phyloP scores from a whole-genome alignment of 2,888 invertebrate genomes.

The Drosophila birchii region DNA sequence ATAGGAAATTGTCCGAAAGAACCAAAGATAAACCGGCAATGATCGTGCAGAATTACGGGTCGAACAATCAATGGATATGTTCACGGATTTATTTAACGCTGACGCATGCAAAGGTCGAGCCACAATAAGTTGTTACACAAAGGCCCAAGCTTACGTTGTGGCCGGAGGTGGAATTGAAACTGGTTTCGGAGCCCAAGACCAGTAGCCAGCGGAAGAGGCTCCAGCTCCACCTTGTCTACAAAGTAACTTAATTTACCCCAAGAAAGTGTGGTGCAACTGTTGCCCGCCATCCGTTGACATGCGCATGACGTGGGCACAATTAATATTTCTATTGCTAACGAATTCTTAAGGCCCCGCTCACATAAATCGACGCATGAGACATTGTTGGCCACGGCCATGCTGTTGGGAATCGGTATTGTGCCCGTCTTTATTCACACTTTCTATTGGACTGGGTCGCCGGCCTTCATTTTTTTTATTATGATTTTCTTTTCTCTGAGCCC shows the following conservation, averaged over 20 bases:
- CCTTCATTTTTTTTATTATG: conserved; percentile 59
- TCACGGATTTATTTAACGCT: conserved; percentile 78
- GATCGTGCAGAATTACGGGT: conserved; percentile 71
- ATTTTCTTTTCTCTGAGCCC: conserved; percentile 67
- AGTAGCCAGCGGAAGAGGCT: conserved; percentile 71
- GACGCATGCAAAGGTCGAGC: conserved; percentile 64
- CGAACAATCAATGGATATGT: conserved; percentile 76
- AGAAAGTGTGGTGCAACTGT: conserved; percentile 35
- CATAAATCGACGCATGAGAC: conserved; percentile 27
- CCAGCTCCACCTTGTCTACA: conserved; percentile 47
- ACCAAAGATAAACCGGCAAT: conserved; percentile 73
- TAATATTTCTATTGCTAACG: conserved; percentile 69
- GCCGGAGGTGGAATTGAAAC: conserved; percentile 9
- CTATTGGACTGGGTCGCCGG: conserved; percentile 48
- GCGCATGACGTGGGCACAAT: conserved; percentile 78
- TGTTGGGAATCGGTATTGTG: conserved; percentile 70
- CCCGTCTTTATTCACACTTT: conserved; percentile 78
- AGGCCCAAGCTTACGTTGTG: conserved; percentile 4
- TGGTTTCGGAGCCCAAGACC: conserved; percentile 60
- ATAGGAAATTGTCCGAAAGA: conserved; percentile 69
- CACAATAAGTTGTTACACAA: conserved; percentile 50
- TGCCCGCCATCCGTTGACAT: conserved; percentile 55
- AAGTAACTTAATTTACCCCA: conserved; percentile 79
- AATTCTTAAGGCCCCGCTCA: conserved; percentile 31
- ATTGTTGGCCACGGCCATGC: conserved; percentile 63